Evolutionary conservation across 92 coral and sea anemone species (phyloP).

Genomic region (Pocillopora meandrina): DNA sequence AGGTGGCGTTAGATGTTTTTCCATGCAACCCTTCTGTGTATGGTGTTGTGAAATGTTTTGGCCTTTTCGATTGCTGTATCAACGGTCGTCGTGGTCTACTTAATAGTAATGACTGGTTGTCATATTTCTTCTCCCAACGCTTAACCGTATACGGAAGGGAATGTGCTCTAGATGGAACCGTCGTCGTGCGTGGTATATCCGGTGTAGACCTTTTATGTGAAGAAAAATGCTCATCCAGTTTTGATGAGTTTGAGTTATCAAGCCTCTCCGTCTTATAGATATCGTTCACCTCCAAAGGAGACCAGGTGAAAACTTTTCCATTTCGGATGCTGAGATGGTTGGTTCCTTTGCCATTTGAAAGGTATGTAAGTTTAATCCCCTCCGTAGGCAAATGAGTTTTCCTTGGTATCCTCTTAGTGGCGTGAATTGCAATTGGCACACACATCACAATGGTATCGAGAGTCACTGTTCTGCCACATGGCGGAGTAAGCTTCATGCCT

Average conservation of each 20-base stretch:
- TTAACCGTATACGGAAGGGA: background rate
- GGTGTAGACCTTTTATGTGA: background rate
- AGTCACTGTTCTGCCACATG: constrained; percentile 5
- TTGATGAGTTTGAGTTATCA: constrained; percentile 15
- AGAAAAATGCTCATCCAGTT: background rate
- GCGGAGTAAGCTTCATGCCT: background rate
- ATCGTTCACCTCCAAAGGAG: background rate
- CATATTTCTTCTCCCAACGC: background rate
- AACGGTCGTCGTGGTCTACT: background rate
- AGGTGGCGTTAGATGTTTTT: background rate
- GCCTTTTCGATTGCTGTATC: background rate
- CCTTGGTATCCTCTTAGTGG: no score
- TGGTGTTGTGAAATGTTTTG: background rate
- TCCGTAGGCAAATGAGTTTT: background rate
- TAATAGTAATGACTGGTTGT: background rate
- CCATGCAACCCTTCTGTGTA: background rate
- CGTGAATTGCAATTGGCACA: background rate
- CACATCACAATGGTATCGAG: background rate
- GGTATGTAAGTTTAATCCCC: background rate
- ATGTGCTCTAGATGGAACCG: background rate
- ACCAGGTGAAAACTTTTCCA: background rate
- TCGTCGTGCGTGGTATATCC: background rate
- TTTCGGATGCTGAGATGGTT: background rate
- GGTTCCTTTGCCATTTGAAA: background rate
- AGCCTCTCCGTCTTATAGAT: background rate